Base-by-base conservation (phyloP, 2,797 vertebrate genomes). In the Lophotriccus pileatus region DNA sequence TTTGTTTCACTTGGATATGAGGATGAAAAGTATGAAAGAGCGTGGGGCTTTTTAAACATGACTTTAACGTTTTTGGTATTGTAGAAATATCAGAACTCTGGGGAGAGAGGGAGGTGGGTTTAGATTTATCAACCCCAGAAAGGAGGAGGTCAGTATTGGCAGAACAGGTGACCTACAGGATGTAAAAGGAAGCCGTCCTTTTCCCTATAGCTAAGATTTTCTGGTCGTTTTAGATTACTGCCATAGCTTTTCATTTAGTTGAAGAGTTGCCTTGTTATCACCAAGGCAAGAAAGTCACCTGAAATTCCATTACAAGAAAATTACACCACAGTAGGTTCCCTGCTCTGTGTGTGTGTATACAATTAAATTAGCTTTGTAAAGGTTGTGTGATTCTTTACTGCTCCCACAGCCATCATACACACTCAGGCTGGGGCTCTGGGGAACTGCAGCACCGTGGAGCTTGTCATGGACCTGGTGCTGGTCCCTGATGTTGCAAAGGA, bases 321-420 rank as follows among this genome's bases (percentile, higher is more conserved):
- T 12, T 1, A 3, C 17, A 13, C 16, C 2, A 0, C 10, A 66
- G 27, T 58, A 22, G 43, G 25, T 60, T 62, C 67, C 36, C 27
- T 75, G 41, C 23, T 52, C 16, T 50, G 4, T 46, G 16, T 63
- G 19, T 32, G 20, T 1, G 0, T 60, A 8, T 5, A 23, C 58
- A 47, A 4, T 27, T 44, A 39, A 15, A 39, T 12, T 3, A 47
- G 10, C 32, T 12, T 17, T 0, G 0, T 63, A 52, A 66, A 14
- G 24, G 15, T 52, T 34, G 43, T 53, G 21, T 58, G 32, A 41
- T 23, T 22, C 23, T 64, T 63, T 3, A 36, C 12, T 19, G 64
- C 8, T 66, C 23, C n/a, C 36, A 12, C 53, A 50, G 25, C 9
- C 2, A 3, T 47, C 1, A 0, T 3, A 7, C 13, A 12, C 37